Base-by-base conservation (phyloP, 2,888 invertebrate genomes). In the Gandaritis pyraliata region DNA sequence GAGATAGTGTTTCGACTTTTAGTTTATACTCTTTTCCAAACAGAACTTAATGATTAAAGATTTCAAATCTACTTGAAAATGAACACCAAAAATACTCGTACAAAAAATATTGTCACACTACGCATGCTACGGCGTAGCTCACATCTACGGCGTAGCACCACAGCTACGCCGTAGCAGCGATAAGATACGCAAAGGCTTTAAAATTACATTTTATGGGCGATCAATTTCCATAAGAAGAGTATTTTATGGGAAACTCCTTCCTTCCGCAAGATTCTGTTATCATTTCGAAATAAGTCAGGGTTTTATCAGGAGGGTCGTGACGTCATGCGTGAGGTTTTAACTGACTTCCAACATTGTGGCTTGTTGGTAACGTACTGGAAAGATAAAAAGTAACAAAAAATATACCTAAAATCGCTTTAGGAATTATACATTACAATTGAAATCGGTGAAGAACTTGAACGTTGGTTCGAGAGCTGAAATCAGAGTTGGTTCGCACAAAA, bases 131-230 rank as follows among this genome's bases (percentile, higher is more conserved):
- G 47, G 10, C 47, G 43, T 50, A 51, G 46, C 38, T 33, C 8
- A 49, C 38, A 38, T 11, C 43, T 50, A 58, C 38, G 49, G 10
- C 50, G 47, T 52, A 54, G 48, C 57, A 16, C 43, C 33, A 16
- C n/a, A 16, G 33, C 54, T 49, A 52, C 52, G 49, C 4, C 49
- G 54, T 60, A 54, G 46, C 36, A 13, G 7, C 46, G 55, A 58
- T 58, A 63, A 58, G 58, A 63, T 51, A 55, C 45, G 38, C 49
- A 54, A 39, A 13, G 58, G 49, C 39, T 62, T 58, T 58, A 58
- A 54, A 58, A 58, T 63, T 63, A 55, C 63, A 55, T 58, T 58
- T 63, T 55, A 63, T 58, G 58, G 58, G 58, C 63, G 49, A 58
- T 63, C 55, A 63, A 63, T 63, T 58, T 63, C 51, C 58, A 62